Evolutionary conservation across 2,113 vertebrate genomes (phyloP), one percentile per base, ranked within the genome.

Genomic region (Phylloscopus trochiloides): DNA sequence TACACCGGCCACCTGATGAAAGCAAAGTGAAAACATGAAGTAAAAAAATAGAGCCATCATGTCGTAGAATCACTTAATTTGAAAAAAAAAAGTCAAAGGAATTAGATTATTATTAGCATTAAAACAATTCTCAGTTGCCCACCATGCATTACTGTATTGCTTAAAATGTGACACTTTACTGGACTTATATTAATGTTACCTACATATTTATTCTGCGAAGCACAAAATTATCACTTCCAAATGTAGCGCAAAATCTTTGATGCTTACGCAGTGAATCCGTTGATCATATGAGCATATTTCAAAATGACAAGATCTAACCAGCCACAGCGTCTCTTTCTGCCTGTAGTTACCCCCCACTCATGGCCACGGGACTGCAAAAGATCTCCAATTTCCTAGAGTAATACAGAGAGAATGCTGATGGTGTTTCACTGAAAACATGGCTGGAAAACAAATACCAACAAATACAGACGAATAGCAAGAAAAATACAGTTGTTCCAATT

Each of bases 231-330:
- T 94, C 94, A 52, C 92, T 96, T 97, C 96, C 96, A 81, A 97
- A 94, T 94, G 96, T 97, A 97, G 95, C 80, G 63, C 95, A 95
- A 97, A 97, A 97, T 96, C 97, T 88, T 67, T 96, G 92, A 92
- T 86, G 97, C 99, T 99, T 97, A 99, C 99, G 98, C 99, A 12
- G 99, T 99, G 96, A 99, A 99, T 83, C 99, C 99, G 54, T 99
- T 99, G 95, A 99, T 98, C 99, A 99, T 99, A 94, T 99, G 99
- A 42, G 99, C 99, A 5, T 99, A 99, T 98, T 98, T 98, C 85
- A 99, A 98, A 72, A 99, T 99, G 96, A 99, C 97, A 77, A 99
- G 98, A 97, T 99, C 99, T 96, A 99, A 97, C 99, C 99, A 99
- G 93, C 99, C 99, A 17, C 99, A 99, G 91, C 99, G 99, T 13